phyloP scores from a whole-genome alignment of 2,797 vertebrate genomes.

The Apogon hyalosoma region DNA sequence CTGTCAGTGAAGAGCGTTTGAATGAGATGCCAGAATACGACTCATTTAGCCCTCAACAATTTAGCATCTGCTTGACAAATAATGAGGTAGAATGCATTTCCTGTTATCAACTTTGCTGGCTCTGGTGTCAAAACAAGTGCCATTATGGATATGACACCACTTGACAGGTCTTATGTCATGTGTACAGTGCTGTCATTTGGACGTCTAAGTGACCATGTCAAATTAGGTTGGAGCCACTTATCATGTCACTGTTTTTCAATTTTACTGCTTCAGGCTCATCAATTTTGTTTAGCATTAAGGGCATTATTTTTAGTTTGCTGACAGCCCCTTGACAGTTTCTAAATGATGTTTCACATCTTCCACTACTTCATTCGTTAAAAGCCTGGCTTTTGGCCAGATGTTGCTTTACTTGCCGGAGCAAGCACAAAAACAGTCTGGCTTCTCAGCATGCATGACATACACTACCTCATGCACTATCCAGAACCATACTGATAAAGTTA shows the following conservation, averaged over 20 bases:
- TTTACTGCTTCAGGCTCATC: conserved; percentile 63
- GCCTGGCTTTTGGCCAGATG: conserved; percentile 68
- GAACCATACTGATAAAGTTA: conserved; percentile 50
- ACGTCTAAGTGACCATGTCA: conserved; percentile 71
- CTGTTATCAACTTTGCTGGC: conserved; percentile 13
- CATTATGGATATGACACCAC: conserved; percentile 40
- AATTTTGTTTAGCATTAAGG: conserved; percentile 69
- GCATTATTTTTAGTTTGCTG: conserved; percentile 68
- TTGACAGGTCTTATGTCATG: conserved; percentile 61
- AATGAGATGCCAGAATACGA: conserved; percentile 13
- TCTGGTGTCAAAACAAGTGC: conserved; percentile 43
- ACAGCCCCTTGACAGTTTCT: conserved; percentile 69
- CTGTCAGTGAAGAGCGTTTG: conserved; percentile 7
- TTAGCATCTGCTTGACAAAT: conserved; percentile 44
- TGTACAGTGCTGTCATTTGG: conserved; percentile 54
- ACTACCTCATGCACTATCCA: conserved; percentile 17
- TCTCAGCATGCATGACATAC: conserved; percentile 41
- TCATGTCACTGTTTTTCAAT: conserved; percentile 71
- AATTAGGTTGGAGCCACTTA: conserved; percentile 70
- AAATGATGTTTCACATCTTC: conserved; percentile 70
- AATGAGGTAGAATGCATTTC: conserved; percentile 40
- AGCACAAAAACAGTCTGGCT: conserved; percentile 28
- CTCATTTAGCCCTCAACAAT: conserved; percentile 31
- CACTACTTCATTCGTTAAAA: conserved; percentile 73
- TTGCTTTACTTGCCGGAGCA: conserved; percentile 55